These are phyloP conservation scores for Paratilapia polleni DNA, from an alignment of 2,113 vertebrate genomes.

Conservation along the genomic window DNA sequence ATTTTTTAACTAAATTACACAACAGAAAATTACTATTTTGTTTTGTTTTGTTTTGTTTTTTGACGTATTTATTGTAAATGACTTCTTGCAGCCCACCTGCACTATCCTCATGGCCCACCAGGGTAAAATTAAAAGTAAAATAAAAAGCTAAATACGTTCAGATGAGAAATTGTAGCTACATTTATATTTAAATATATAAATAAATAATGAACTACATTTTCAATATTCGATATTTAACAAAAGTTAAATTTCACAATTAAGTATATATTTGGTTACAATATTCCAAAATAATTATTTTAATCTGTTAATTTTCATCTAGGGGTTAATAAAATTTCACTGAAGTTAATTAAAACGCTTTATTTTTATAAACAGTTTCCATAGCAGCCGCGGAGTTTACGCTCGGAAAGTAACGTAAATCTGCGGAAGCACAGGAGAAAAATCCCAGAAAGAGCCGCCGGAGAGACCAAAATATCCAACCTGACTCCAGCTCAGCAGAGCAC, in stretches of 20 bases:
- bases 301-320: neutral
- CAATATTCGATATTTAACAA: neutral
- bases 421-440: neutral
- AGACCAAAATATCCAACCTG: too few species aligned
- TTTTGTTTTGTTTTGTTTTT: too few species aligned
- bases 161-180: too few species aligned
- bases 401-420: neutral
- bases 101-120: too few species aligned
- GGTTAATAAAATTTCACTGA: neutral
- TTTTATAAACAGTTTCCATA: neutral
- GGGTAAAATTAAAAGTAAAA: too few species aligned
- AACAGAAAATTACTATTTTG: too few species aligned
- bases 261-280: neutral
- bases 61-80: too few species aligned
- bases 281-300: neutral
- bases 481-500: neutral
- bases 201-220: accelerated
- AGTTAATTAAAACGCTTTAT: neutral
- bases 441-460: neutral
- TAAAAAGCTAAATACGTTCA: too few species aligned
- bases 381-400: neutral
- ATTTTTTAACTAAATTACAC: too few species aligned
- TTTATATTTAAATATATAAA: neutral
- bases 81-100: too few species aligned
- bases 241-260: neutral